Evolutionary conservation across 2,888 invertebrate species (phyloP), one percentile per base, ranked within the genome.

Genomic region (Abrostola triplasia): DNA sequence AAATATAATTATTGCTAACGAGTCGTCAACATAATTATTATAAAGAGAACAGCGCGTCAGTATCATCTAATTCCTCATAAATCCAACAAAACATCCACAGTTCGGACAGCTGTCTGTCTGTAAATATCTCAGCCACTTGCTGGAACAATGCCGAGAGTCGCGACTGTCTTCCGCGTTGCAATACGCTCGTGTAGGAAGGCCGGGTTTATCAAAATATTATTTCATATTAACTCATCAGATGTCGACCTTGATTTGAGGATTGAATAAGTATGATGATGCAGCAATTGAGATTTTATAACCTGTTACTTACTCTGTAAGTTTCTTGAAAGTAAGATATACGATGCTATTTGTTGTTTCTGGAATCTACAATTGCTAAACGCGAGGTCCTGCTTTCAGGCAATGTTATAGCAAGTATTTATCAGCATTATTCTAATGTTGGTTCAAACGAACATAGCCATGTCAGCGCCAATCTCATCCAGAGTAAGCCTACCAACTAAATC

Each of bases 81-180:
- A 67, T 55, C 37, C 52, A 53, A 67, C 42, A 64, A 64, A 71
- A 72, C 70, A 69, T 65, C 63, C 56, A 64, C 59, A 67, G 59
- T 62, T 56, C 61, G 64, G 76, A 67, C 87, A 81, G 83, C 80
- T 84, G 83, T 77, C 61, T 50, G 70, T 76, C 81, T 76, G 69
- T 83, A 84, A 84, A 86, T 81, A 82, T 75, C 70, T 73, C 63
- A 55, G 64, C 67, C 41, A 68, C 66, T 67, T 60, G 70, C 82
- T 87, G 87, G 87, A 86, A 86, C 83, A 82, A 85, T 85, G 86
- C 84, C 84, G 83, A 85, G 82, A 70, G 5, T 8, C 51, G 10
- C 10, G 48, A n/a, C 24, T 6, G 36, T 40, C 66, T 80, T 80
- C 82, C 82, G 77, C 64, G 69, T 78, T 67, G 64, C 58, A 73